Conservation (phyloP, 2,113 vertebrate species). For the Neogale vison region DNA sequence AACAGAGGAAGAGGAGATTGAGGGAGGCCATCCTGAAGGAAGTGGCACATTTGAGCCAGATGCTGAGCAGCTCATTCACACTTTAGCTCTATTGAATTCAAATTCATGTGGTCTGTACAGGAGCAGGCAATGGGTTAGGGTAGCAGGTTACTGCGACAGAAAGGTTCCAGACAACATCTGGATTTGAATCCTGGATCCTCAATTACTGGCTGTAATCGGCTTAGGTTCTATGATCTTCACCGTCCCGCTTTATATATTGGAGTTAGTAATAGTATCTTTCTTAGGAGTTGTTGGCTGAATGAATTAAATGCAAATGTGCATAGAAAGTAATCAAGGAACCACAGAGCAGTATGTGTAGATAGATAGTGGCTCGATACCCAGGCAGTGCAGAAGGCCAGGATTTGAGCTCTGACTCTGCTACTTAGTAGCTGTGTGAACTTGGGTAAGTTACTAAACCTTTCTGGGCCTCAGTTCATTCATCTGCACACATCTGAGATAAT, state of each 20-base stretch:
- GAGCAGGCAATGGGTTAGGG: background rate
- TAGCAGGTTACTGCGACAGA: background rate
- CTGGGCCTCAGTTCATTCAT: background rate
- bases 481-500: background rate
- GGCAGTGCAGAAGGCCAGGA: background rate
- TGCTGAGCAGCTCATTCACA: background rate
- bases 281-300: background rate
- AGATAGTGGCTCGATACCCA: background rate
- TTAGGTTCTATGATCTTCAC: background rate
- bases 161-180: background rate
- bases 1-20: background rate
- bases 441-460: background rate
- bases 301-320: background rate
- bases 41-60: background rate
- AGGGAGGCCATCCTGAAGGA: background rate
- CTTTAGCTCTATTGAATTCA: background rate
- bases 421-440: background rate
- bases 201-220: background rate
- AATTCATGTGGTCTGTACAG: background rate
- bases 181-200: background rate
- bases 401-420: background rate
- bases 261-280: background rate
- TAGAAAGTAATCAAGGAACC: background rate
- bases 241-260: background rate
- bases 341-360: background rate